Evolutionary conservation across 2,888 invertebrate genomes (phyloP), one percentile per base, ranked within the genome.

Genomic region (Meiosimyza decipiens): DNA sequence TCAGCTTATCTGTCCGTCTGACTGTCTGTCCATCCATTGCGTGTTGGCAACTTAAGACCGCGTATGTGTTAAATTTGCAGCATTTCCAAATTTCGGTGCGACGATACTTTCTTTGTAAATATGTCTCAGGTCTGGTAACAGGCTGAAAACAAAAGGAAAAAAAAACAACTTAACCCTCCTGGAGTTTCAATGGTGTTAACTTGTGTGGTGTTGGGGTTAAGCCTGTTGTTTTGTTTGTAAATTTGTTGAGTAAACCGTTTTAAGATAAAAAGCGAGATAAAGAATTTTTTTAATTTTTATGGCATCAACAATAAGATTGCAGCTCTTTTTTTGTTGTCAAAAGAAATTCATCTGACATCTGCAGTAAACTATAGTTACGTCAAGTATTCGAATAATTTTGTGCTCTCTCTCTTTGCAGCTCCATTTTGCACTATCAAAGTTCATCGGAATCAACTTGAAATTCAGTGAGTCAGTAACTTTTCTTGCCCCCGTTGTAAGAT

Each of bases 201-300:
- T 78, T 80, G 78, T 78, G 74, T 82, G 82, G 79, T 82, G 83
- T 82, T 81, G 80, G 80, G 82, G 82, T 82, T 82, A 82, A 82
- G 84, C 84, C 77, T 50, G 57, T 73, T 75, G 72, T 76, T 74
- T 73, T 71, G 40, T 75, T 69, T 72, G 73, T 74, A 73, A 73
- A 74, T 73, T 65, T 73, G 66, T 65, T 62, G 60, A 69, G 68
- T 60, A 72, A 75, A 74, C 72, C 47, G 13, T 40, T 40, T 40
- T 40, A 9, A 40, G 40, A 40, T 40, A 40, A 40, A 40, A 40
- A 28, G 0, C 33, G 22, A 59, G 49, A 63, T 71, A 67, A 52
- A n/a, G 28, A 52, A 33, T 16, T 16, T 54, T 13, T 33, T 54
- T 51, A 51, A 28, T 54, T 54, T 40, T 66, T 66, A 47, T 66